phyloP scores from a whole-genome alignment of 2,113 vertebrate species.

The Pituophis catenifer region DNA sequence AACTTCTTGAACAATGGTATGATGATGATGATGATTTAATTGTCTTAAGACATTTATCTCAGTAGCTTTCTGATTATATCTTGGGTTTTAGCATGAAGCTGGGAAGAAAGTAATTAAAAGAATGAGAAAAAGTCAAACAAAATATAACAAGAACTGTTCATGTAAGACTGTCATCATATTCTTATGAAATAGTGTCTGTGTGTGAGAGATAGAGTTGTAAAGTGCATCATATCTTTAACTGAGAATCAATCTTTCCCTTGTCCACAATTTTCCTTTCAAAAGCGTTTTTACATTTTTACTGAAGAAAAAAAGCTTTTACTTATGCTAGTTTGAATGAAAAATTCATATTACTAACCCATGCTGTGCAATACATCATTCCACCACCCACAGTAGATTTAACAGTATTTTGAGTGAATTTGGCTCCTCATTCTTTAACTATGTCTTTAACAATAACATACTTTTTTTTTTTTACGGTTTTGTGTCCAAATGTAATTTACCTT shows the following conservation, averaged over 20 bases:
- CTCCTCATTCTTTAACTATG: not conserved
- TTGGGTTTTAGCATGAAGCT: not conserved
- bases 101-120: not conserved
- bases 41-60: not conserved
- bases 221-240: not conserved
- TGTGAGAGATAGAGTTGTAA: not conserved
- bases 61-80: not conserved
- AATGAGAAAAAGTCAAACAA: not conserved
- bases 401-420: not conserved
- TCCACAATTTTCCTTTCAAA: not conserved
- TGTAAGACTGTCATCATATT: not conserved
- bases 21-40: not conserved
- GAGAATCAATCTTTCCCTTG: not conserved
- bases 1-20: not conserved
- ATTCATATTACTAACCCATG: not conserved
- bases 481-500: not conserved
- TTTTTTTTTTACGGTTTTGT: not conserved
- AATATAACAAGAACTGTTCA: not conserved
- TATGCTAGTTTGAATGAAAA: not conserved
- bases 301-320: not conserved
- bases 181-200: not conserved
- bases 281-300: not conserved
- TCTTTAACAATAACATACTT: not conserved
- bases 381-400: not conserved
- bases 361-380: not conserved